Evolutionary conservation across 2,797 vertebrate species (phyloP), one percentile per base, ranked within the genome.

Genomic region (Alca torda): DNA sequence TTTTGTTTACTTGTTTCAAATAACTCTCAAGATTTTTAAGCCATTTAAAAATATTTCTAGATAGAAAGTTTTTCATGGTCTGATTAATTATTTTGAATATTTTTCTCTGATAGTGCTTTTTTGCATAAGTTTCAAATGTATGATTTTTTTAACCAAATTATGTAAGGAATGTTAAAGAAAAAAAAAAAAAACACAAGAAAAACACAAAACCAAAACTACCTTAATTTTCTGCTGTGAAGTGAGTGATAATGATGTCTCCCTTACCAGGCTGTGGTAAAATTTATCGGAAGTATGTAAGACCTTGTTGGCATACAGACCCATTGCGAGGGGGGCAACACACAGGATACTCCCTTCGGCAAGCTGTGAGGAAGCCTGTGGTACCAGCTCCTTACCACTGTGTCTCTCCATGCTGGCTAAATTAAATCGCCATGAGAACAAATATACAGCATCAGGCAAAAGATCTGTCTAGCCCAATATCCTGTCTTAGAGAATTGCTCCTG

Each of bases 141-240:
- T 37, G 53, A 56, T 84, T 90, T 95, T 86, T 41, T 85, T 48
- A 91, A 75, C 46, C 68, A 80, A 51, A 76, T 59, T 31, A 76
- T n/a, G 20, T 61, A 21, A 61, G 35, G 68, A 89, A 75, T 53
- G 51, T 57, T 60, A 19, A 60, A 50, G 28, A 25, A 16, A 50
- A 39, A 25, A 16, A 39, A 25, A 11, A 18, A 33, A 8, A 5
- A 2, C 43, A 28, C 39, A 64, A 65, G 19, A 46, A 57, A 82
- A 86, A 43, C 28, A 23, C 35, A 78, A 78, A 74, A 8, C 51
- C 57, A 65, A 68, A 88, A 24, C 73, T 50, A 51, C 37, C 41
- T 39, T 35, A 9, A 26, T 69, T 59, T 60, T 85, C 33, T 69
- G 33, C 80, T 50, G 33, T 26, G 35, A 28, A 33, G 50, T 31